Evolutionary conservation across 1,140 invertebrate species (phyloP).

Genomic region (Lethrus apterus): DNA sequence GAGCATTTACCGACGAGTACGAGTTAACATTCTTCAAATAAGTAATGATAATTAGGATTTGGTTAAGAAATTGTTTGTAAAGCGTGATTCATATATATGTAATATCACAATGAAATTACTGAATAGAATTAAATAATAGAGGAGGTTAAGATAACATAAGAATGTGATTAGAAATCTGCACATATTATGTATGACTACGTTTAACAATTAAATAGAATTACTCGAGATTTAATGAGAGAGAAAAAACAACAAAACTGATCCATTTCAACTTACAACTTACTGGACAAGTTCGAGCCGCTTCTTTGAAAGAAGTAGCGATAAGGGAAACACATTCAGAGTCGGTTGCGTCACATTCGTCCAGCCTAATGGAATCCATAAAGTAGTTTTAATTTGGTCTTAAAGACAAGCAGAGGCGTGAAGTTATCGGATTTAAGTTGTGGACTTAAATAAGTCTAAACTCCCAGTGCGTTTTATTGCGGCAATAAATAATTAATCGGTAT

Average conservation of each 20-base stretch:
- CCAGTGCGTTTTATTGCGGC: conserved; percentile 13
- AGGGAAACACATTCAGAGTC: conserved; percentile 16
- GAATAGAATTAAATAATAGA: conserved; percentile 11
- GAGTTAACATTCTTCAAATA: no score
- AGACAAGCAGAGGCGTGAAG: conserved; percentile 25
- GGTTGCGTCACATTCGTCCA: conserved; percentile 21
- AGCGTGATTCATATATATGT: no score
- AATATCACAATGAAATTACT: no score
- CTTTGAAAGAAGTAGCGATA: conserved; percentile 17
- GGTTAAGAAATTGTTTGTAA: no score
- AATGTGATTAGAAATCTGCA: no score
- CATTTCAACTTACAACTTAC: conserved; percentile 21
- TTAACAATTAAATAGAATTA: no score
- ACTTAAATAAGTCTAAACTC: conserved; percentile 14
- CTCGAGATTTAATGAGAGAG: no score
- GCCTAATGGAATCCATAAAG: conserved; percentile 29
- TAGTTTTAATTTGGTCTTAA: conserved; percentile 27
- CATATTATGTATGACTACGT: no score
- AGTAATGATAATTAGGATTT: no score
- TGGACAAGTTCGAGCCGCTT: conserved; percentile 20
- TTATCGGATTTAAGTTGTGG: conserved; percentile 12
- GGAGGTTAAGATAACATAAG: no score
- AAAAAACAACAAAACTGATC: no score
- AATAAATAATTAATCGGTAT: conserved; percentile 16
- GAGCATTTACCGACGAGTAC: no score